Percentiles rank a stretch among this genome's conserved stretches.
Evolutionary conservation across 2,797 vertebrate genomes (phyloP).

Genomic region (Novumbra hubbsi): DNA sequence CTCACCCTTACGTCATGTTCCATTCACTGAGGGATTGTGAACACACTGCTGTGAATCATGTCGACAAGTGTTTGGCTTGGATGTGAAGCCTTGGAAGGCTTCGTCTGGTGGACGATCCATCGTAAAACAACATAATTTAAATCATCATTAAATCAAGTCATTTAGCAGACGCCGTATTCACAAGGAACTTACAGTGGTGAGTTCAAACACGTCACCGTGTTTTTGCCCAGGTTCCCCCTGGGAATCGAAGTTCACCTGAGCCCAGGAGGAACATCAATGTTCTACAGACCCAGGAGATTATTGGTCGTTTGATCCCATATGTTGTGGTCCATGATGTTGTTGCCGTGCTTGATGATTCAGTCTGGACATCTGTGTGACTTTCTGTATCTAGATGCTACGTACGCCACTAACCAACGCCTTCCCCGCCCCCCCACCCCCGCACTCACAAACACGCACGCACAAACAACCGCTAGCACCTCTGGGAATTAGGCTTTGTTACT

Average conservation of each 20-base stretch:
- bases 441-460: too few relatives aligned
- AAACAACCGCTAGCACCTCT: conserved; percentile 17
- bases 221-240: too few relatives aligned
- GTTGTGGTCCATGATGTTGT: neutral
- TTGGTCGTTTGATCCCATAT: neutral
- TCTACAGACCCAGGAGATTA: too few relatives aligned
- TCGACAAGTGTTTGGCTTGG: conserved; percentile 26
- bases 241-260: too few relatives aligned
- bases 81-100: neutral
- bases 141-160: too few relatives aligned
- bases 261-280: too few relatives aligned
- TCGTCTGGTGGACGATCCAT: neutral
- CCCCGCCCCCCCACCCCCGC: too few relatives aligned
- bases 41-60: conserved; percentile 72
- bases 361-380: neutral
- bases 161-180: too few relatives aligned
- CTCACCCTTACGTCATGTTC: conserved; percentile 49
- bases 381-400: neutral
- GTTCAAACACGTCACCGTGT: too few relatives aligned
- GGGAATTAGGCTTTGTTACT: conserved; percentile 44
- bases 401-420: neutral
- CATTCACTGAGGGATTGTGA: conserved; percentile 38
- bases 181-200: too few relatives aligned
- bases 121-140: too few relatives aligned
- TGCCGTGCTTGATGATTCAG: neutral